Base-by-base conservation (phyloP, 1,140 invertebrate species). In the Nebria ingens region DNA sequence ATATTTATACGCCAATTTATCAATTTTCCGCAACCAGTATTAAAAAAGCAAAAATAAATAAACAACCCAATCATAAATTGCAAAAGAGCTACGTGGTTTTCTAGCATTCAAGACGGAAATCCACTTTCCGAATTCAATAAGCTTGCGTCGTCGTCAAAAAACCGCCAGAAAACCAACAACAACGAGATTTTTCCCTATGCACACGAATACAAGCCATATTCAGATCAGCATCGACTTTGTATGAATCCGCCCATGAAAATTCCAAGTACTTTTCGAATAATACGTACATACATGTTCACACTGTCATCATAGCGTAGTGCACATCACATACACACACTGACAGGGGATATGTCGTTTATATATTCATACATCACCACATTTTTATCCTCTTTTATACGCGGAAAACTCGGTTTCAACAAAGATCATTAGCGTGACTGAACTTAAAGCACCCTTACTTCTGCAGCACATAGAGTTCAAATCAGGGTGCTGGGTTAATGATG, bases 361-460 rank as follows among this genome's bases (percentile, higher is more conserved):
- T 55, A 55, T 55, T 42, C 53, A 55, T 55, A 49, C 53, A 55
- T 55, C 53, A n/a, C n/a, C n/a, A 45, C 19, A 29, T 23, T 4
- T 29, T 29, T 4, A 29, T 6, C 25, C 25, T 4, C 4, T 19
- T 20, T 40, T 13, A 55, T 49, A 23, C 21, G 34, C 21, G 20
- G 40, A 42, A 49, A 55, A 29, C 19, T 55, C 38, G 40, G 49
- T 55, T 55, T 55, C 53, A 55, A 23, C 38, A 55, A 49, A 55
- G 53, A 55, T 55, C 53, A 49, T 55, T 55, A 55, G 25, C 4
- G 25, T 13, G 13, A 29, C 25, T 13, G 25, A 49, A 49, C 21
- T 55, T 2, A 1, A 4, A 45, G 21, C 22, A 20, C 23, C 11
- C 17, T 45, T 19, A 6, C 12, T 21, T 45, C 12, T 55, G 19